Evolutionary conservation across 1,140 invertebrate species (phyloP).

Genomic region (Globodera ellingtonae): DNA sequence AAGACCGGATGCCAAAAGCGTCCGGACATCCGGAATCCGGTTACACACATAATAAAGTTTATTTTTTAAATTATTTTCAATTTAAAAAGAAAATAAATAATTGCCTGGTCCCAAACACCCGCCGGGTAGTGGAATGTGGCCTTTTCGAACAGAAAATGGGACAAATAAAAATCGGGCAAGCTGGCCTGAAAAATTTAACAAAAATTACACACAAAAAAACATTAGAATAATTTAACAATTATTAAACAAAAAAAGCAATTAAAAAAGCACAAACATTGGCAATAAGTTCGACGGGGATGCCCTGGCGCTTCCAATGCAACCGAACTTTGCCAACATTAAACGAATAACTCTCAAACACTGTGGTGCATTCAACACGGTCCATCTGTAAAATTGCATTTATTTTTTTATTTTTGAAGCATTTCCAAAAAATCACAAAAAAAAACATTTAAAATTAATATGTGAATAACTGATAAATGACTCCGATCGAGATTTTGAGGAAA

Average conservation of each 20-base stretch:
- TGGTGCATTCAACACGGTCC: constrained; percentile 62
- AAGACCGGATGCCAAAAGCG: too few species aligned
- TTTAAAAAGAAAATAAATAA: not conserved
- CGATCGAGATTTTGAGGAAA: too few species aligned
- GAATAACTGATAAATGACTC: too few species aligned
- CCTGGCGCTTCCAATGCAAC: constrained; percentile 60
- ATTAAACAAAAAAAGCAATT: not conserved
- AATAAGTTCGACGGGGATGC: constrained; percentile 62
- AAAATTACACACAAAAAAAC: too few species aligned
- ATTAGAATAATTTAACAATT: not conserved
- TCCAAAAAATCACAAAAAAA: constrained; percentile 31
- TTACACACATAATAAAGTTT: constrained; percentile 1
- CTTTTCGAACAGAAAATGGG: constrained; percentile 59
- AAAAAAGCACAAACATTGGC: constrained; percentile 48
- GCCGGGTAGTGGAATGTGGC: constrained; percentile 64
- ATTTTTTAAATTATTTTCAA: not conserved
- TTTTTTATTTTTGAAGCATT: constrained; percentile 3
- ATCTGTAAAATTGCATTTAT: constrained; percentile 52
- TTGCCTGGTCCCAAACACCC: constrained; percentile 62
- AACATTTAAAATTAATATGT: too few species aligned
- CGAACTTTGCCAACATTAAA: constrained; percentile 65
- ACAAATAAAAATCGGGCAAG: constrained; percentile 60
- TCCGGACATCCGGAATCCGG: too few species aligned
- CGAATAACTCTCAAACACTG: constrained; percentile 62
- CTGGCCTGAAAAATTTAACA: constrained; percentile 16